Evolutionary conservation across 2,888 invertebrate species (phyloP).

Genomic region (Mylabris sibirica): DNA sequence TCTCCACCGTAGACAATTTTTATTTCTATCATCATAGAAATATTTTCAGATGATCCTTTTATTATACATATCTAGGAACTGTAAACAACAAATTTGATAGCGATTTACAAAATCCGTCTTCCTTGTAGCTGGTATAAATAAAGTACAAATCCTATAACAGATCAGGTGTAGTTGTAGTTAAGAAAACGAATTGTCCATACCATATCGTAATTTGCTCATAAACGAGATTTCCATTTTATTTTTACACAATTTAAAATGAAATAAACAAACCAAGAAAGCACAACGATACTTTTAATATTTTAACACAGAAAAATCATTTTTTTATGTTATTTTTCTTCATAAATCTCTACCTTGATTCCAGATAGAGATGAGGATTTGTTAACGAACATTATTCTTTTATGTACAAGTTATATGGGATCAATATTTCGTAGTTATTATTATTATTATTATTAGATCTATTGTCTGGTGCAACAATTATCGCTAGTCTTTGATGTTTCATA

Average conservation of each 20-base stretch:
- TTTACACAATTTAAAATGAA: background rate
- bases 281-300: background rate
- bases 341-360: background rate
- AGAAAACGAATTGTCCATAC: background rate
- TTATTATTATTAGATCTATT: background rate
- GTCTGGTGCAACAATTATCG: constrained; percentile 7
- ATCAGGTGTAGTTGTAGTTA: background rate
- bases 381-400: constrained; percentile 19
- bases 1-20: background rate
- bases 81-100: constrained; percentile 19
- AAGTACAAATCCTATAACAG: constrained; percentile 25
- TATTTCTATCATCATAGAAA: background rate
- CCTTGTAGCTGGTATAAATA: constrained; percentile 21
- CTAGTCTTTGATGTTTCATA: constrained; percentile 8
- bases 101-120: constrained; percentile 34
- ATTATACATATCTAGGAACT: constrained; percentile 12
- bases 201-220: constrained; percentile 5
- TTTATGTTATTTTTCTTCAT: background rate
- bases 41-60: constrained; percentile 25
- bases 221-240: background rate
- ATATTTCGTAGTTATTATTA: constrained; percentile 28
- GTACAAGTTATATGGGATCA: constrained; percentile 33
- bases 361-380: background rate
- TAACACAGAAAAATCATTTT: background rate
- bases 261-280: background rate